Base-by-base conservation (phyloP, 2,113 vertebrate species). In the Dermatemys mawii region DNA sequence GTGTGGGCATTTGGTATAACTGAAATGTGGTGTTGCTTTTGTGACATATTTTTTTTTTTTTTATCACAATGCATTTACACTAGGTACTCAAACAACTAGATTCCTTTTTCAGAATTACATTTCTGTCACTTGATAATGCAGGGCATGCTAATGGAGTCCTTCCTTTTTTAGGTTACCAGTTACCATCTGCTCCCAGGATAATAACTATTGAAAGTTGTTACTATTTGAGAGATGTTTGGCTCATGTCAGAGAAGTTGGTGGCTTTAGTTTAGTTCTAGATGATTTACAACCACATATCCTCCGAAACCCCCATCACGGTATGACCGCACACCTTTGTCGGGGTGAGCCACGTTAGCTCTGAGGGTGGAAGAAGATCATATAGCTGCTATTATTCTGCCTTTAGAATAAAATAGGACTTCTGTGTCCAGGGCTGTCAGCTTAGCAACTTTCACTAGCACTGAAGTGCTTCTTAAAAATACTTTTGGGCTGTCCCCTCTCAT, bases 61-160 rank as follows among this genome's bases (percentile, higher is more conserved):
- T 32, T 19, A 1, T 1, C 32, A 76, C 38, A 1, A 0, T 13
- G 46, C 3, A 0, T 50, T 75, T 54, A 7, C 44, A 21, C 38
- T 1, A 0, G 3, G 0, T 2, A 13, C 4, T n/a, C 24, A 13
- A 22, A 48, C 3, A 35, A 29, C 22, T 0, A 11, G 6, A 22
- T 44, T 92, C 49, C 27, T 63, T 67, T 19, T 86, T 19, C n/a
- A 12, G n/a, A 24, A 78, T 29, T 10, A 2, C 63, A 50, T 63
- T 83, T 82, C 84, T 1, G 0, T 0, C 1, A 29, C 63, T 38
- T 70, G n/a, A 70, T 70, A 70, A 70, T 19, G 22, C 32, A 38
- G 9, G n/a, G 19, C 63, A 51, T 53, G 50, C 35, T 8, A 46
- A 4, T 3, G 55, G 22, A 38, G 29, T 2, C 86, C 1, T 6